Base-by-base conservation (phyloP, 1,140 invertebrate genomes). In the Uloborus diversus region DNA sequence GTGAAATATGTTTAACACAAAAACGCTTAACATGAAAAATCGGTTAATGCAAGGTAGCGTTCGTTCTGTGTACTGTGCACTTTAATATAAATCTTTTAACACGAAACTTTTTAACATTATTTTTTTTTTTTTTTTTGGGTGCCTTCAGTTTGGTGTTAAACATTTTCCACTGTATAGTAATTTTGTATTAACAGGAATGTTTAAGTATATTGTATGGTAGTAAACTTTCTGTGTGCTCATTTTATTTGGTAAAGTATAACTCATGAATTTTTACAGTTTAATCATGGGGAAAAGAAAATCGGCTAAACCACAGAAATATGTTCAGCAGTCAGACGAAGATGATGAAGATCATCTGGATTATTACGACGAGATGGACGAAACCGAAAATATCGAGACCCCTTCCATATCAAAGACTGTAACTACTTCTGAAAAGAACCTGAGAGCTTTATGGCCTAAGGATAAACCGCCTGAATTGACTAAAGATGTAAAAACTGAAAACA, bases 201-300 rank as follows among this genome's bases (percentile, higher is more conserved):
- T n/a, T n/a, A n/a, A n/a, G n/a, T n/a, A n/a, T n/a, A n/a, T n/a
- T n/a, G n/a, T n/a, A n/a, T n/a, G n/a, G n/a, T n/a, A n/a, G n/a
- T n/a, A n/a, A n/a, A n/a, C n/a, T n/a, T n/a, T n/a, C n/a, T n/a
- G 11, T 64, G 11, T 9, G 17, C 37, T 42, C 37, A 42, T 42
- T 42, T 42, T 13, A 13, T 42, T 42, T 9, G 37, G 37, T 42
- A 42, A 42, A 42, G 37, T 42, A 42, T 13, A 42, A 42, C 37
- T 17, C 9, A 42, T 13, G n/a, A n/a, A 20, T 64, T 57, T 66
- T 42, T 33, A 2, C 32, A 79, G 76, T 23, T 56, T 42, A 7
- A 79, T 25, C 64, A 79, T 79, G 76, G 76, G 76, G 23, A 79
- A 79, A 66, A 59, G 76, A 62, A 79, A 79, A 51, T 79, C 76